A percentile compares a stretch with the other conserved stretches of the same genome.
phyloP scores from a whole-genome alignment of 1,140 invertebrate species.

The Parasteatoda tepidariorum region DNA sequence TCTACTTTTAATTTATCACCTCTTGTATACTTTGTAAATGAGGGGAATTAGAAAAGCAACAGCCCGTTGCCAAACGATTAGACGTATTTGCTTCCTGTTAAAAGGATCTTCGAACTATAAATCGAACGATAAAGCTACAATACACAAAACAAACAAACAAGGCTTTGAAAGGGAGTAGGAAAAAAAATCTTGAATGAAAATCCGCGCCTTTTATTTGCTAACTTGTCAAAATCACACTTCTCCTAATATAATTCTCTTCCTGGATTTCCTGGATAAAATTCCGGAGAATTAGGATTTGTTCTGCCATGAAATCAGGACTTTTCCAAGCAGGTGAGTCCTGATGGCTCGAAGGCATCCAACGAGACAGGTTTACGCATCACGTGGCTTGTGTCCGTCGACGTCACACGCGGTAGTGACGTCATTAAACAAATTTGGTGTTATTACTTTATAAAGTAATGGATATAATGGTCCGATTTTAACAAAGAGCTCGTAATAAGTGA shows the following conservation, averaged over 20 bases:
- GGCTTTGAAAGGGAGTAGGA: neutral
- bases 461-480: no score
- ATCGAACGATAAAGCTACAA: conserved; percentile 10
- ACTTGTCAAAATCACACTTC: conserved; percentile 57
- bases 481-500: no score
- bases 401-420: conserved; percentile 44
- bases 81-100: conserved; percentile 23
- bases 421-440: neutral
- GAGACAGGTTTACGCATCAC: conserved; percentile 57
- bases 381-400: conserved; percentile 36
- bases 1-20: conserved; percentile 26
- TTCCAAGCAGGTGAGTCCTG: conserved; percentile 56
- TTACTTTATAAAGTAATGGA: conserved; percentile 34
- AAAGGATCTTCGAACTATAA: neutral
- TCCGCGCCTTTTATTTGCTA: conserved; percentile 24
- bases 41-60: conserved; percentile 34
- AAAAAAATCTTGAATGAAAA: neutral
- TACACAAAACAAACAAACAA: neutral
- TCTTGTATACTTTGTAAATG: conserved; percentile 22
- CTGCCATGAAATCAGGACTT: conserved; percentile 59
- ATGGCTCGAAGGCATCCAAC: conserved; percentile 52
- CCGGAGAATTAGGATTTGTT: conserved; percentile 59
- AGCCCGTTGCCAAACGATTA: conserved; percentile 21
- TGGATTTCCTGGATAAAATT: conserved; percentile 59
- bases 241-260: conserved; percentile 44